Conservation (phyloP, 2,888 invertebrate species). For the Cecidostiba fungosa region DNA sequence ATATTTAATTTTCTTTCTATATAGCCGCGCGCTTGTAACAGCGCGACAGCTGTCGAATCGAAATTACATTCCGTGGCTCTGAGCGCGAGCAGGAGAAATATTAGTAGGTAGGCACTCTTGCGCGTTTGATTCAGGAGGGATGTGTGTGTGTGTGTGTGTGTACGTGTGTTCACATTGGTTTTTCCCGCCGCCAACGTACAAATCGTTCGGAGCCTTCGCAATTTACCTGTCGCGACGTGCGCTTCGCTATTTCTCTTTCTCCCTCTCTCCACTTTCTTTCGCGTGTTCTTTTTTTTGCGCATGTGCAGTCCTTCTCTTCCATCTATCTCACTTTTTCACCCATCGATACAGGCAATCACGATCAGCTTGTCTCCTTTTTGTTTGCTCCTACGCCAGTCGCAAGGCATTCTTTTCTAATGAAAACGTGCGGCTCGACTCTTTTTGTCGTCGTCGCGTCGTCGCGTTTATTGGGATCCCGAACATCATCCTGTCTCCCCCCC, state of each 20-base stretch:
- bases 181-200: conserved; percentile 15
- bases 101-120: conserved; percentile 35
- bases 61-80: conserved; percentile 55
- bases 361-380: neutral
- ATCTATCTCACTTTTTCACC: conserved; percentile 38
- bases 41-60: conserved; percentile 40
- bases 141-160: conserved; percentile 13
- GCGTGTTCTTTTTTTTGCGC: neutral
- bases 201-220: conserved; percentile 49
- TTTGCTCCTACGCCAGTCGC: too few relatives aligned
- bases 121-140: conserved; percentile 37
- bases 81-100: conserved; percentile 26
- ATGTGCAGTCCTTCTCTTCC: neutral
- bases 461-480: too few relatives aligned
- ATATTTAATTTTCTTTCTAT: conserved; percentile 36
- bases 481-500: too few relatives aligned
- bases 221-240: conserved; percentile 51
- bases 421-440: too few relatives aligned
- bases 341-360: conserved; percentile 36
- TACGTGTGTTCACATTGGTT: neutral
- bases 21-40: neutral
- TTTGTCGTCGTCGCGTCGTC: too few relatives aligned
- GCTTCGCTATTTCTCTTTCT: conserved; percentile 39
- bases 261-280: neutral
- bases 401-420: too few relatives aligned